Evolutionary conservation across 2,113 vertebrate species (phyloP).

Genomic region (Picathartes gymnocephalus): DNA sequence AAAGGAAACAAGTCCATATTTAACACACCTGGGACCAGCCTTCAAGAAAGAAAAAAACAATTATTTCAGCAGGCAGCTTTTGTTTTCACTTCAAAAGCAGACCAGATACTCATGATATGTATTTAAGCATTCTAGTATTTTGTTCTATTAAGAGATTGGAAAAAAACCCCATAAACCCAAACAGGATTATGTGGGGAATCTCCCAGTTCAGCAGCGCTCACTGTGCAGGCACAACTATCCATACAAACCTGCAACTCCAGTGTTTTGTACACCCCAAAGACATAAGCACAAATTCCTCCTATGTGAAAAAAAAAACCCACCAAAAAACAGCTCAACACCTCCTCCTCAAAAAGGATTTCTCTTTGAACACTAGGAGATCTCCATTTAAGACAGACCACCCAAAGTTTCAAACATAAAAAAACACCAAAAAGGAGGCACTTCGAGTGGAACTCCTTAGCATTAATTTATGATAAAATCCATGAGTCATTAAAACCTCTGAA

Average conservation of each 20-base stretch:
- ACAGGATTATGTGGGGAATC: background rate
- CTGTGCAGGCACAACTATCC: background rate
- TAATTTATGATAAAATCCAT: conserved; percentile 13
- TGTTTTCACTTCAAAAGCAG: conserved; percentile 26
- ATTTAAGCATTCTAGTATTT: conserved; percentile 23
- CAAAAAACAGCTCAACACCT: background rate
- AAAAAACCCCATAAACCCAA: background rate
- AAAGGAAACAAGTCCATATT: background rate
- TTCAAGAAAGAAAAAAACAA: background rate
- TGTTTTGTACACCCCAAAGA: background rate
- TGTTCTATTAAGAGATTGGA: conserved; percentile 11
- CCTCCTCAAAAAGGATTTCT: conserved; percentile 28
- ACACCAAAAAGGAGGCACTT: conserved; percentile 35
- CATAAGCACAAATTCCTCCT: conserved; percentile 9
- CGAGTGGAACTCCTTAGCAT: conserved; percentile 22
- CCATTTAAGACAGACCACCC: conserved; percentile 35
- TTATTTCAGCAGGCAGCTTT: background rate
- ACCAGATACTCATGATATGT: background rate
- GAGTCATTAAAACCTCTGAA: conserved; percentile 38
- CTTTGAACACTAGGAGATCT: conserved; percentile 48
- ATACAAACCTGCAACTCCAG: background rate
- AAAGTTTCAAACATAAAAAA: conserved; percentile 51
- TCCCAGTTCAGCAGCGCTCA: conserved; percentile 6
- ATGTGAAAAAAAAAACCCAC: background rate
- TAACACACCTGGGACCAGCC: background rate